Evolutionary conservation across 2,797 vertebrate species (phyloP).

Genomic region (Gymnoscopelus braueri): DNA sequence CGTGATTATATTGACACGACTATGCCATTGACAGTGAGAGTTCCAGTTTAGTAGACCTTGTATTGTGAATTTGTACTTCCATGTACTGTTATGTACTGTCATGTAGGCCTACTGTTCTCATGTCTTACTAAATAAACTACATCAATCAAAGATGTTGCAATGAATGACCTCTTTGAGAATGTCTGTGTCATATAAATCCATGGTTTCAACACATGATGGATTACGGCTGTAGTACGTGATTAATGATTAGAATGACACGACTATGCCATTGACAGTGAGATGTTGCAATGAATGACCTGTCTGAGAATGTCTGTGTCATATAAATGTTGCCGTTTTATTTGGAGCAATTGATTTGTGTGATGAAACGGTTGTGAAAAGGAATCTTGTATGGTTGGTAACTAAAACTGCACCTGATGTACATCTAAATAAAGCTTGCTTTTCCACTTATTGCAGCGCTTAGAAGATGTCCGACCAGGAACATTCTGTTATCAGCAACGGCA

Average conservation of each 20-base stretch:
- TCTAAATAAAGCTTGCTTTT: not conserved
- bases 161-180: conserved; percentile 42
- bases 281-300: conserved; percentile 59
- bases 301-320: conserved; percentile 37
- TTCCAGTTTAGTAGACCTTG: too few relatives aligned
- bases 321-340: conserved; percentile 50
- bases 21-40: conserved; percentile 32
- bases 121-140: too few relatives aligned
- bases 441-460: conserved; percentile 46
- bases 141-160: conserved; percentile 64
- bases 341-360: conserved; percentile 10
- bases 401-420: not conserved
- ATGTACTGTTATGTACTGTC: too few relatives aligned
- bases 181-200: conserved; percentile 51
- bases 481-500: conserved; percentile 23
- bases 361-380: not conserved
- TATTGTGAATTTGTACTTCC: too few relatives aligned
- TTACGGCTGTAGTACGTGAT: conserved; percentile 13
- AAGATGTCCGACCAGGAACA: conserved; percentile 63
- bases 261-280: conserved; percentile 32
- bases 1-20: not conserved
- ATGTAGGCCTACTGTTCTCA: too few relatives aligned
- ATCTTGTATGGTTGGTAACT: not conserved
- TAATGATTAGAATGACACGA: not conserved
- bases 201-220: conserved; percentile 53